These are phyloP conservation scores for Drosophila vallismaia DNA, from an alignment of 2,888 invertebrate genomes.

Conservation along the genomic window DNA sequence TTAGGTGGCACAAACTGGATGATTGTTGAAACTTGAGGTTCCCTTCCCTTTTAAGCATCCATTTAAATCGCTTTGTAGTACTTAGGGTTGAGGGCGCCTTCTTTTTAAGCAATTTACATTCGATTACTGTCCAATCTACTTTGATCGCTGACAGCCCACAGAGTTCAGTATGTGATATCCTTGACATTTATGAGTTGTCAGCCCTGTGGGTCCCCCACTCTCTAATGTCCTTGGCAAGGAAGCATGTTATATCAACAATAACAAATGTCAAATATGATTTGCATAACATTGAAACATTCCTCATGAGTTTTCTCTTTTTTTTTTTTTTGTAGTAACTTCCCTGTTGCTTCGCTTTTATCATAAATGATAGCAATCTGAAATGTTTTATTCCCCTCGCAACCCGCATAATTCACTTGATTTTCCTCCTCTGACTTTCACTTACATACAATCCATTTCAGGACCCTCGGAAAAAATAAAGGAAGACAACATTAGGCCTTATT, in stretches of 20 bases:
- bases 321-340: background rate
- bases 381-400: slow-evolving; percentile 27
- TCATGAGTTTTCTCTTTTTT: slow-evolving; percentile 14
- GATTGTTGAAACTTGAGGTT: no score
- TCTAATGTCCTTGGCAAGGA: background rate
- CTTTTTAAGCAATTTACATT: slow-evolving; percentile 30
- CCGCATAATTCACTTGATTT: slow-evolving; percentile 53
- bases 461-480: slow-evolving; percentile 7
- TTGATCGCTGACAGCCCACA: slow-evolving; percentile 35
- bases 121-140: slow-evolving; percentile 41
- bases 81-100: background rate
- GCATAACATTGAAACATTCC: slow-evolving; percentile 50
- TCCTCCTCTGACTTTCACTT: slow-evolving; percentile 44
- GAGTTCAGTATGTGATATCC: slow-evolving; percentile 42
- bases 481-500: slow-evolving; percentile 61
- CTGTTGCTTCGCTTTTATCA: slow-evolving; percentile 13
- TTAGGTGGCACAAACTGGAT: slow-evolving; percentile 10
- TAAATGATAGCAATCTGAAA: slow-evolving; percentile 58
- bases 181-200: slow-evolving; percentile 65
- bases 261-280: slow-evolving; percentile 63
- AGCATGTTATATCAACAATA: slow-evolving; percentile 46
- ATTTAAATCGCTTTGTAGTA: slow-evolving; percentile 23
- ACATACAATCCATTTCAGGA: slow-evolving; percentile 25
- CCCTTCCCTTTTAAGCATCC: slow-evolving; percentile 25
- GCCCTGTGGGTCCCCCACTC: slow-evolving; percentile 24